Percentiles rank a stretch among this genome's conserved stretches.
phyloP scores from a whole-genome alignment of 2,797 vertebrate genomes.

The Tachyglossus aculeatus region DNA sequence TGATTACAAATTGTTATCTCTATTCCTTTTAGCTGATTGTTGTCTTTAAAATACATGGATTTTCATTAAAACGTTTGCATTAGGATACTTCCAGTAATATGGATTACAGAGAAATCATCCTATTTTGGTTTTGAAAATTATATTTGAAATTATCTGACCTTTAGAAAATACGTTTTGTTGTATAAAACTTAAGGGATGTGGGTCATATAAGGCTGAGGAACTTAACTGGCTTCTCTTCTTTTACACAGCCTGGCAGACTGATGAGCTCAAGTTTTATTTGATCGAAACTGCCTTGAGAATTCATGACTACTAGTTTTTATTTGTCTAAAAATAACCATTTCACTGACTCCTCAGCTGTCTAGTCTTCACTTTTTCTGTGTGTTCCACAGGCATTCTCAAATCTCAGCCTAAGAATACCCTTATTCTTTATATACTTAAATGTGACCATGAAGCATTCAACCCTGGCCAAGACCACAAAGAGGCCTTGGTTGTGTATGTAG shows the following conservation, averaged over 20 bases:
- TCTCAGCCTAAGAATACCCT: slow-evolving; percentile 18
- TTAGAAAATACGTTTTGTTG: slow-evolving; percentile 40
- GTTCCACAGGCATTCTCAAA: slow-evolving; percentile 12
- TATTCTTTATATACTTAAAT: slow-evolving; percentile 31
- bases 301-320: slow-evolving; percentile 28
- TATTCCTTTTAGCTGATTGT: slow-evolving; percentile 32
- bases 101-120: slow-evolving; percentile 31
- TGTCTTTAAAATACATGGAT: slow-evolving; percentile 34
- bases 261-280: slow-evolving; percentile 38
- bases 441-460: slow-evolving; percentile 7
- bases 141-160: slow-evolving; percentile 27
- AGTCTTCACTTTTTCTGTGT: slow-evolving; percentile 24
- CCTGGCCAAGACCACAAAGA: slow-evolving; percentile 49
- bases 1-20: slow-evolving; percentile 10
- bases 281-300: slow-evolving; percentile 7
- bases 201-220: slow-evolving; percentile 17
- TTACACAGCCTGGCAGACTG: not conserved
- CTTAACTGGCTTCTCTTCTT: slow-evolving; percentile 31
- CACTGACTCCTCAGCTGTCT: slow-evolving; percentile 2
- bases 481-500: slow-evolving; percentile 43
- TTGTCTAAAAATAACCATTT: slow-evolving; percentile 31
- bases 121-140: slow-evolving; percentile 49
- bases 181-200: slow-evolving; percentile 15
- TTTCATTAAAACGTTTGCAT: slow-evolving; percentile 40
- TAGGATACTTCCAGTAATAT: slow-evolving; percentile 42